These are phyloP conservation scores for Dastarcus helophoroides DNA, from an alignment of 2,888 invertebrate genomes.

Conservation along the genomic window DNA sequence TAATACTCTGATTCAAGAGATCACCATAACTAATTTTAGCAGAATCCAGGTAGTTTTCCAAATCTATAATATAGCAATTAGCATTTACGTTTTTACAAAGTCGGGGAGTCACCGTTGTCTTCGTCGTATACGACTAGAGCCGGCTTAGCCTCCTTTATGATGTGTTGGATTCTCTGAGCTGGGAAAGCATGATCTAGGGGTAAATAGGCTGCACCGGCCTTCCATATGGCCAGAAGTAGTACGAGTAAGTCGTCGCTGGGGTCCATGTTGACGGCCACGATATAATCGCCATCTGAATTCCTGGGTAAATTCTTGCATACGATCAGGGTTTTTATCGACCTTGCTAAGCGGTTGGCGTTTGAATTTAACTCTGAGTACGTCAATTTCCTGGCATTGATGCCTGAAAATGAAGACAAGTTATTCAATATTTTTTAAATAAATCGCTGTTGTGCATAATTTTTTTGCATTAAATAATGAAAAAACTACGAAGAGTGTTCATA, in stretches of 20 bases:
- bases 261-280: conserved; percentile 69
- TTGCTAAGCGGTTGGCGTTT: conserved; percentile 46
- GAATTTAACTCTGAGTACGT: conserved; percentile 46
- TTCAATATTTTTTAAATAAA: no score
- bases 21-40: conserved; percentile 38
- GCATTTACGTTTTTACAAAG: not conserved
- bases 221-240: conserved; percentile 62
- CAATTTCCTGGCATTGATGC: conserved; percentile 19
- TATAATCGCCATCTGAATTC: conserved; percentile 58
- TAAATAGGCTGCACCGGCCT: conserved; percentile 73
- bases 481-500: no score
- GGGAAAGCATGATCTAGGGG: conserved; percentile 69
- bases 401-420: no score
- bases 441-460: no score
- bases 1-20: conserved; percentile 38
- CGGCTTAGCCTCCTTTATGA: conserved; percentile 63
- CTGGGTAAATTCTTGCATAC: conserved; percentile 29
- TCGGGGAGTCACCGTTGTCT: conserved; percentile 41
- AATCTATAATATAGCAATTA: conserved; percentile 19
- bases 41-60: conserved; percentile 23
- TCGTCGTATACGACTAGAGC: conserved; percentile 56
- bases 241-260: conserved; percentile 60
- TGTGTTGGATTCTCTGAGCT: conserved; percentile 59
- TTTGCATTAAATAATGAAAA: no score
- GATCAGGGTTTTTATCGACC: conserved; percentile 41